Base-by-base conservation (phyloP, 1,140 invertebrate species). In the Vanessa atalanta region DNA sequence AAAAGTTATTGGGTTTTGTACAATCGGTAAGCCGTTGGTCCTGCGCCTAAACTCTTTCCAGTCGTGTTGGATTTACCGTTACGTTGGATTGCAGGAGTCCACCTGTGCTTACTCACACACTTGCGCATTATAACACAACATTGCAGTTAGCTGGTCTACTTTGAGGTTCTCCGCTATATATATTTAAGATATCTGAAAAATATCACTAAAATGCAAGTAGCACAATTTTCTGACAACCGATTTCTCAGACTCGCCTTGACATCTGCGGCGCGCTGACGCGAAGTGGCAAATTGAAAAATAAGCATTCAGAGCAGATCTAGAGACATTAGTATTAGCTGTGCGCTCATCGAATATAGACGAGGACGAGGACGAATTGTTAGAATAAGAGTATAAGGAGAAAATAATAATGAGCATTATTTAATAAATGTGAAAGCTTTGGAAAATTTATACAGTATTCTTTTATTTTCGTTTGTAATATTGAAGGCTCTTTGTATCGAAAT, bases 281-380 rank as follows among this genome's bases (percentile, higher is more conserved):
- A 70, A 51, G 60, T 63, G 55, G 51, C 43, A 79, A 79, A 79
- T 79, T 79, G 77, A 76, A 79, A 78, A 75, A 79, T 76, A 76
- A 70, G 77, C 66, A 79, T 79, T 78, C 77, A 13, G 53, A 65
- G 43, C 70, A 71, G 70, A 63, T 64, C 26, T 31, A 5, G 14
- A 66, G 47, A 31, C 47, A 7, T 63, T 13, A 60, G 16, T 31
- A 66, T 66, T 66, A 53, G 61, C 48, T 51, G 20, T 23, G 50
- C 60, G 60, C 50, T 71, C 61, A 51, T 64, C 37, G 70, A 53
- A 71, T 65, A 71, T 61, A 50, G 70, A 65, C 31, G 57, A 70
- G 47, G 23, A 47, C n/a, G 53, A 15, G n/a, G 48, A 70, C 16
- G 63, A 61, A 61, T 61, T 61, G 26, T 61, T n/a, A 5, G 57